A percentile compares a stretch with the other conserved stretches of the same genome.
These are phyloP conservation scores for Timema cristinae DNA, from an alignment of 2,888 invertebrate genomes.

Conservation along the genomic window DNA sequence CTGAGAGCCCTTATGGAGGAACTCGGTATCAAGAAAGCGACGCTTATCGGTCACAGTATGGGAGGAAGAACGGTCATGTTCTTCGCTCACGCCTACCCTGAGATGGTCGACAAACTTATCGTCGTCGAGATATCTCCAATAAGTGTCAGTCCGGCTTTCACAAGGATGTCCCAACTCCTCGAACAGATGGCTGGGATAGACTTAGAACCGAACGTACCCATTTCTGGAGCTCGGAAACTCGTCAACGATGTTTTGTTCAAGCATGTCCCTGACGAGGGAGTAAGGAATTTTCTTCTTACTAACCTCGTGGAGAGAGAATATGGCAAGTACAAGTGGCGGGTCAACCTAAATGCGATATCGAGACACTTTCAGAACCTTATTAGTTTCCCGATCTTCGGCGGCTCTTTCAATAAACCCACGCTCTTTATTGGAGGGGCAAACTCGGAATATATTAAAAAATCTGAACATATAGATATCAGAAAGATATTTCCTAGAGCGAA, in stretches of 20 bases:
- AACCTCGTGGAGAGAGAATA: conserved; percentile 70
- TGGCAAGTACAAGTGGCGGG: conserved; percentile 67
- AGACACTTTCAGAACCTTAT: conserved; percentile 63
- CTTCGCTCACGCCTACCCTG: conserved; percentile 66
- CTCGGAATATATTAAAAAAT: conserved; percentile 68
- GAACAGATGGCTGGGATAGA: conserved; percentile 60
- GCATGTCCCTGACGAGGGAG: conserved; percentile 42
- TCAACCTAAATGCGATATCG: conserved; percentile 71
- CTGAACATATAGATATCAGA: no score
- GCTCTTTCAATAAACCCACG: conserved; percentile 57
- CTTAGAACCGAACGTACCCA: conserved; percentile 57
- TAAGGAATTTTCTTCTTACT: conserved; percentile 72
- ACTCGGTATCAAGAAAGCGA: conserved; percentile 58
- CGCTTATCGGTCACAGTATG: conserved; percentile 89
- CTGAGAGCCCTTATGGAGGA: conserved; percentile 61
- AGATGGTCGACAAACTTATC: conserved; percentile 60
- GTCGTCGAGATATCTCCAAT: conserved; percentile 71
- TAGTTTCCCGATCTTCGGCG: conserved; percentile 54
- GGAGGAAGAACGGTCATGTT: conserved; percentile 91
- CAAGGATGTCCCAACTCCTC: conserved; percentile 60
- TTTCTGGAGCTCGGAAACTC: conserved; percentile 66
- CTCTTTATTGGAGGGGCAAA: conserved; percentile 78
- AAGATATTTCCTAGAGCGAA: no score
- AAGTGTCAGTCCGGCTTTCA: conserved; percentile 57
- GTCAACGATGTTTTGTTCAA: conserved; percentile 61